Evolutionary conservation across 2,888 invertebrate genomes (phyloP).

Genomic region (Euproctis similis): DNA sequence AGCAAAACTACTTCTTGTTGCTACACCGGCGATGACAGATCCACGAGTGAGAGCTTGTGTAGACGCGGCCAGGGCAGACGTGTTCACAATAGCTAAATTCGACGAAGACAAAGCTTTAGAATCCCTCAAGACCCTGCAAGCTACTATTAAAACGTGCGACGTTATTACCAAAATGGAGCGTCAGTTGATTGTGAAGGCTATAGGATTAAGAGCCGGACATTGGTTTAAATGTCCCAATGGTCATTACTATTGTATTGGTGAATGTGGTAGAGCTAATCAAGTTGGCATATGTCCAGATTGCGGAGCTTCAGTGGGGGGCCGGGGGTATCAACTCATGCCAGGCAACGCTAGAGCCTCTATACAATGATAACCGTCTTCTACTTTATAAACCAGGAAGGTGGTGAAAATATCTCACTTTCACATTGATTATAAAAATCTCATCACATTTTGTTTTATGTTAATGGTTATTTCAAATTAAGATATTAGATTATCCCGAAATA

Average conservation of each 20-base stretch:
- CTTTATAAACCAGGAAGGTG: too few relatives aligned
- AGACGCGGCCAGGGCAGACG: conserved; percentile 20
- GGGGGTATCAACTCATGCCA: too few relatives aligned
- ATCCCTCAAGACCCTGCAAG: conserved; percentile 32
- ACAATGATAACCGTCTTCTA: too few relatives aligned
- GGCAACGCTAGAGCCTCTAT: too few relatives aligned
- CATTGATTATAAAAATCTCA: too few relatives aligned
- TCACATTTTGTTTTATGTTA: too few relatives aligned
- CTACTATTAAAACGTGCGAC: conserved; percentile 31
- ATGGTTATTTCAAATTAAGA: too few relatives aligned
- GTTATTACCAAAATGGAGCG: conserved; percentile 33
- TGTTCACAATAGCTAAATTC: conserved; percentile 32
- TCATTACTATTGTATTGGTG: conserved; percentile 79
- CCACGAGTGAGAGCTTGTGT: conserved; percentile 21
- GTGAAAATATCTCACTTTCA: too few relatives aligned
- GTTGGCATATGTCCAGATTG: conserved; percentile 75
- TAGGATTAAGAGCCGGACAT: conserved; percentile 71
- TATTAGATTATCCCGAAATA: too few relatives aligned
- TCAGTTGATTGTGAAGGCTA: conserved; percentile 71
- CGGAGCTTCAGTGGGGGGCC: conserved; percentile 74
- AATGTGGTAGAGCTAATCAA: conserved; percentile 80
- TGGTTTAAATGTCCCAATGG: conserved; percentile 85
- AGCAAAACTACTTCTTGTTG: conserved; percentile 28
- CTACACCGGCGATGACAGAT: conserved; percentile 2
- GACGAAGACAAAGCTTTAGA: conserved; percentile 28